Evolutionary conservation across 2,113 vertebrate genomes (phyloP).

Genomic region (Thomomys bottae): DNA sequence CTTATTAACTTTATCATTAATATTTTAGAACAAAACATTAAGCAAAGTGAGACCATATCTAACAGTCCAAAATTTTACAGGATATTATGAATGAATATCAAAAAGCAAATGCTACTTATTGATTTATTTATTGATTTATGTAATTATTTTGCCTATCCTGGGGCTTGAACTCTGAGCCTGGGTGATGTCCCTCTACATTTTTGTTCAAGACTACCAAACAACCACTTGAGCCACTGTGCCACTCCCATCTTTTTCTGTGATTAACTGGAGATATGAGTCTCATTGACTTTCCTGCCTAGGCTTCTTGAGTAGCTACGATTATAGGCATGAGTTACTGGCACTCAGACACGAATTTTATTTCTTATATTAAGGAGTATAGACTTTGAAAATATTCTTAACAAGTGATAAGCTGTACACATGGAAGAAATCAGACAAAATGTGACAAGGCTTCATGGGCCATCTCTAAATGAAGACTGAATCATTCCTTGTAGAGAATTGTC

Average conservation of each 20-base stretch:
- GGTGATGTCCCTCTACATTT: too few species aligned
- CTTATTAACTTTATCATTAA: background rate
- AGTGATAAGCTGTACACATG: background rate
- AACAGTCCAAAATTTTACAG: background rate
- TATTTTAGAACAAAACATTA: background rate
- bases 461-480: background rate
- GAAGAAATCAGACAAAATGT: background rate
- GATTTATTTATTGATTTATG: too few species aligned
- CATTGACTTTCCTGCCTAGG: too few species aligned
- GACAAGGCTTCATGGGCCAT: background rate
- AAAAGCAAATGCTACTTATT: too few species aligned
- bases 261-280: too few species aligned
- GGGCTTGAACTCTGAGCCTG: too few species aligned
- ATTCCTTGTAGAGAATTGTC: background rate
- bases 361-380: background rate
- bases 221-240: too few species aligned
- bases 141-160: too few species aligned
- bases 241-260: too few species aligned
- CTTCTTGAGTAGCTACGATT: too few species aligned
- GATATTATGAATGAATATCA: too few species aligned
- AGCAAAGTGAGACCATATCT: background rate
- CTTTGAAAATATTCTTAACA: constrained; percentile 37
- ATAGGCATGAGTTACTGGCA: background rate
- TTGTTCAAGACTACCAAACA: too few species aligned
- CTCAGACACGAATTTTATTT: background rate